A percentile compares a stretch with the other conserved stretches of the same genome.
Conservation (phyloP, 2,797 vertebrate species). For the Urophycis tenuis region DNA sequence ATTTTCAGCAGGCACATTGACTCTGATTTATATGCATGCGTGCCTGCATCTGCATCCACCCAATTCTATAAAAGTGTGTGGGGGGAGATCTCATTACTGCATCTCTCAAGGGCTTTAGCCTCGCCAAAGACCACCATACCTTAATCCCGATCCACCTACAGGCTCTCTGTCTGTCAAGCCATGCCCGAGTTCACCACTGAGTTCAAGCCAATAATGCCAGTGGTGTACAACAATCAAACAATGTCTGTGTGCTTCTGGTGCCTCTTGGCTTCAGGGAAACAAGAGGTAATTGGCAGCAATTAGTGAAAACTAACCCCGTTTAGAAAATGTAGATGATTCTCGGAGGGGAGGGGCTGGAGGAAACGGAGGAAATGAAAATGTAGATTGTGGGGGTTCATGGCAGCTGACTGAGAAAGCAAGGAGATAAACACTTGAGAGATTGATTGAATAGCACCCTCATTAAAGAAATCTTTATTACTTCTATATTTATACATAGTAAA, state of each 20-base stretch:
- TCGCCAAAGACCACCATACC: slow-evolving; percentile 24
- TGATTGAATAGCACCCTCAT: neutral
- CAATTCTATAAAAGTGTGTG: slow-evolving; percentile 4
- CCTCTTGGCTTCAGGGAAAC: neutral
- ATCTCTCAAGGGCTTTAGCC: slow-evolving; percentile 27
- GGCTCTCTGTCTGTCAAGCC: slow-evolving; percentile 32
- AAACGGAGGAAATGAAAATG: neutral
- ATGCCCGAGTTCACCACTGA: slow-evolving; percentile 41
- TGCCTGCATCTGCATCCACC: neutral
- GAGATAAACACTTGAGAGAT: neutral
- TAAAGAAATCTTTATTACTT: neutral
- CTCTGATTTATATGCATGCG: slow-evolving; percentile 3
- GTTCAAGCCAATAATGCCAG: slow-evolving; percentile 32
- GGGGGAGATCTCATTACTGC: slow-evolving; percentile 26
- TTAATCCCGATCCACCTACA: slow-evolving; percentile 12
- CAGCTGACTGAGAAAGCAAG: neutral
- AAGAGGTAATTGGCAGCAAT: slow-evolving; percentile 1
- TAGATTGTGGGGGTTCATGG: neutral
- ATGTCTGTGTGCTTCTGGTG: neutral
- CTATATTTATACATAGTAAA: neutral
- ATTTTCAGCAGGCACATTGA: slow-evolving; percentile 9
- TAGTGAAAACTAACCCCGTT: neutral
- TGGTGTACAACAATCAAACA: neutral
- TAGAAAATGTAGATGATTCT: neutral
- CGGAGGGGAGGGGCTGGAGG: neutral